phyloP scores from a whole-genome alignment of 1,140 invertebrate genomes.

The Goniozus legneri region DNA sequence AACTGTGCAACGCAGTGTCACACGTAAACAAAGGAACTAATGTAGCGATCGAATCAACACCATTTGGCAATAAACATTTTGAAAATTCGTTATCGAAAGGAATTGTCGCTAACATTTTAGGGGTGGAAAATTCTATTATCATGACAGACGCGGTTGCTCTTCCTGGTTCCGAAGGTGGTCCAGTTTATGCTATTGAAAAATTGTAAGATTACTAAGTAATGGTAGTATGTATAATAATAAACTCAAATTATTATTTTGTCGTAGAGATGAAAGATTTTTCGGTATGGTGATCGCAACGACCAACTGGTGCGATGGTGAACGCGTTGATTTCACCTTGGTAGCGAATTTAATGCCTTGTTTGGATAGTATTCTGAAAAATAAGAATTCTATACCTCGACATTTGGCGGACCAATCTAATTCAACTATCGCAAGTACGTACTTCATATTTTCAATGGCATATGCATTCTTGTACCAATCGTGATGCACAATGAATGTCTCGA shows the following conservation, averaged over 20 bases:
- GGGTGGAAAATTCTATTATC: conserved; percentile 53
- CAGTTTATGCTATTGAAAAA: conserved; percentile 47
- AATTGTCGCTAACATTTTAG: conserved; percentile 58
- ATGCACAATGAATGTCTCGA: no score
- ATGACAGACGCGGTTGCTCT: conserved; percentile 60
- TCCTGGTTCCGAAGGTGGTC: conserved; percentile 60
- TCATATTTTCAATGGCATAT: no score
- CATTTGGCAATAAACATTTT: conserved; percentile 58
- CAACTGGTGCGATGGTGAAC: conserved; percentile 61
- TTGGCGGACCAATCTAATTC: background rate
- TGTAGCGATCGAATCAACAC: conserved; percentile 54
- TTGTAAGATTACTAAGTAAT: no score
- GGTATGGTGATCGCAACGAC: conserved; percentile 59
- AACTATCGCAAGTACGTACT: no score
- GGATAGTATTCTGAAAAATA: conserved; percentile 13
- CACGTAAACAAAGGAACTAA: no score
- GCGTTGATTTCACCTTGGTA: conserved; percentile 60
- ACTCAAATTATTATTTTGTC: no score
- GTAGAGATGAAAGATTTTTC: no score
- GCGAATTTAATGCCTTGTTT: conserved; percentile 50
- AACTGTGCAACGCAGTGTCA: no score
- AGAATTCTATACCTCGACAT: background rate
- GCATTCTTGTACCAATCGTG: no score
- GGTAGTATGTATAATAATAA: no score
- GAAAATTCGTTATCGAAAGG: conserved; percentile 57